Evolutionary conservation across 2,113 vertebrate species (phyloP).

Genomic region (Pagrus major): DNA sequence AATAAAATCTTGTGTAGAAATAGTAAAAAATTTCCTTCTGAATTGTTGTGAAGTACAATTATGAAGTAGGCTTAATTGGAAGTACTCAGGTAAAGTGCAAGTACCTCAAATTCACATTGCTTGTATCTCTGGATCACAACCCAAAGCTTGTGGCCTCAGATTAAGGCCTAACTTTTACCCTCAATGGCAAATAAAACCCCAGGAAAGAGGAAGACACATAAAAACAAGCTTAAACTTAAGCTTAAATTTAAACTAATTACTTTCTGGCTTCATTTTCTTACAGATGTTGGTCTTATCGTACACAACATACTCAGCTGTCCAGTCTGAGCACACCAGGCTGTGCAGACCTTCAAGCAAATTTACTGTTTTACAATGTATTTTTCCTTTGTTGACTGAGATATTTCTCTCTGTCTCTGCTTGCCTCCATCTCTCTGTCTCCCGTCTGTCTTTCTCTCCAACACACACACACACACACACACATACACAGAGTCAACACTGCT

Average conservation of each 20-base stretch:
- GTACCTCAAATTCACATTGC: background rate
- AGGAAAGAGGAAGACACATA: background rate
- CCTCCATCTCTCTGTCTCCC: slow-evolving; percentile 17
- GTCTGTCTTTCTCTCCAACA: slow-evolving; percentile 33
- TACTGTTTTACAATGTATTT: slow-evolving; percentile 11
- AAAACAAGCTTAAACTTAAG: background rate
- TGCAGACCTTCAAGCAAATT: slow-evolving; percentile 12
- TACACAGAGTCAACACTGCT: slow-evolving; percentile 44
- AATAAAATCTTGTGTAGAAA: background rate
- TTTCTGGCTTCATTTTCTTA: background rate
- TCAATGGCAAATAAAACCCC: background rate
- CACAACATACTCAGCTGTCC: slow-evolving; percentile 28
- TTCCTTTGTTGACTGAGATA: slow-evolving; percentile 38
- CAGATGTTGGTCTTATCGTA: slow-evolving; percentile 36
- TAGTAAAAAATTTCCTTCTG: background rate
- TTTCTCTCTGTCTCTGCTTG: slow-evolving; percentile 26
- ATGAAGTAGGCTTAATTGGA: background rate
- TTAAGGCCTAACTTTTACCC: background rate
- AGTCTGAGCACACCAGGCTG: slow-evolving; percentile 15
- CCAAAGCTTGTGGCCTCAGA: background rate
- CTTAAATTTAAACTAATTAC: too few relatives aligned
- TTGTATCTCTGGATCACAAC: background rate
- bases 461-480: background rate
- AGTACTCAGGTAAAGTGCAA: background rate
- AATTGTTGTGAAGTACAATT: background rate